A percentile compares a stretch with the other conserved stretches of the same genome.
Evolutionary conservation across 2,888 invertebrate species (phyloP).

Genomic region (Dinocampus coccinellae): DNA sequence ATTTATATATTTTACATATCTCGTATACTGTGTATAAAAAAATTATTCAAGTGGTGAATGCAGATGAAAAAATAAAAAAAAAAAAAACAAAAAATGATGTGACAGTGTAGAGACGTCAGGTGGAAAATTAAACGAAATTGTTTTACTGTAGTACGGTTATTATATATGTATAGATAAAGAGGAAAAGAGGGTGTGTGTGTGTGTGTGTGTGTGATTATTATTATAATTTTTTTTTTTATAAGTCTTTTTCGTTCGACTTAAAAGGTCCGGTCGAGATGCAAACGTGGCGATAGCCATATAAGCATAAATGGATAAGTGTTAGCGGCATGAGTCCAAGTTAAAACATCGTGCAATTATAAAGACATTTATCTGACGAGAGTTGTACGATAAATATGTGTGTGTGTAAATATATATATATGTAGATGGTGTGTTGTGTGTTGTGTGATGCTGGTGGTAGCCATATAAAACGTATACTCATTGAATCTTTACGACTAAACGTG

Average conservation of each 20-base stretch:
- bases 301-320: conserved; percentile 22
- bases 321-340: not conserved
- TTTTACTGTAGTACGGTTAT: not conserved
- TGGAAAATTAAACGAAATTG: conserved; percentile 5
- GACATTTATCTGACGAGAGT: conserved; percentile 49
- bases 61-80: not conserved
- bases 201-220: not conserved
- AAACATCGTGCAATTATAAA: conserved; percentile 52
- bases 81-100: not conserved
- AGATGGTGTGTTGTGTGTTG: too few species aligned
- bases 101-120: not conserved
- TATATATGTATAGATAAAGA: conserved; percentile 11
- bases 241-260: not conserved
- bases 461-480: conserved; percentile 42
- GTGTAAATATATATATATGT: too few species aligned
- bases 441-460: not conserved
- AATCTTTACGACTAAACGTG: conserved; percentile 45
- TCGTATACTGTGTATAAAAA: not conserved
- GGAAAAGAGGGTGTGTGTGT: too few species aligned
- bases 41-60: not conserved
- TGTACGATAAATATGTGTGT: conserved; percentile 14
- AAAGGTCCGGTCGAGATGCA: not conserved
- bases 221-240: not conserved
- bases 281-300: not conserved
- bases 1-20: not conserved